phyloP scores from a whole-genome alignment of 37 sponge, comb jelly and placozoan genomes.

The Agelas oroides region DNA sequence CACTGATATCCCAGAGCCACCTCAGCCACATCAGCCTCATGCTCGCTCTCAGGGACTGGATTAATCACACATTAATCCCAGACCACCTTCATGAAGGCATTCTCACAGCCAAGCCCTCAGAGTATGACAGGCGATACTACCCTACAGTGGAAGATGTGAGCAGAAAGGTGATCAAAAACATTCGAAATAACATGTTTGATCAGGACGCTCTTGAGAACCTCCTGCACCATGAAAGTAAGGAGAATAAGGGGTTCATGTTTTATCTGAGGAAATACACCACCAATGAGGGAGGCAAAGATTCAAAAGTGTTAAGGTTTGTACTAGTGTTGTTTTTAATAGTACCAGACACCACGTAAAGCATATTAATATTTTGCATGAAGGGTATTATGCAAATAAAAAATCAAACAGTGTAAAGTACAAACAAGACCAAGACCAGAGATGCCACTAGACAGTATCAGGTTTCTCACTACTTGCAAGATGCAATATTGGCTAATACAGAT shows the following conservation, averaged over 20 bases:
- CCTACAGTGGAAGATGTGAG: constrained; percentile 33
- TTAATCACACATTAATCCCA: constrained; percentile 30
- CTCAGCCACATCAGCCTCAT: constrained; percentile 27
- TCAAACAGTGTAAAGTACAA: too few relatives aligned
- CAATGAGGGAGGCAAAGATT: background rate
- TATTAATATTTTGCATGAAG: too few relatives aligned
- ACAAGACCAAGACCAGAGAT: too few relatives aligned
- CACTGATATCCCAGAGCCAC: constrained; percentile 11
- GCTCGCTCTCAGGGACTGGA: constrained; percentile 24
- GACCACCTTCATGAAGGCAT: constrained; percentile 23
- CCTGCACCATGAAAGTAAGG: constrained; percentile 1
- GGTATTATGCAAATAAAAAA: too few relatives aligned
- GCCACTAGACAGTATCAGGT: too few relatives aligned
- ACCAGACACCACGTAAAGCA: too few relatives aligned
- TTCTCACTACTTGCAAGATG: too few relatives aligned
- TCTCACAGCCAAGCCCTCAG: constrained; percentile 2
- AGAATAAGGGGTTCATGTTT: background rate
- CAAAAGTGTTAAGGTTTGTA: too few relatives aligned
- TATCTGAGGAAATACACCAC: constrained; percentile 16
- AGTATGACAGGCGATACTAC: constrained; percentile 35
- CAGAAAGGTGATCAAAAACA: constrained; percentile 13
- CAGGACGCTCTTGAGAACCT: constrained; percentile 38
- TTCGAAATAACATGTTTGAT: constrained; percentile 40
- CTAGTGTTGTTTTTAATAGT: too few relatives aligned
- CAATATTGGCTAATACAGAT: too few relatives aligned